These are phyloP conservation scores for Gallirallus australis DNA, from an alignment of 2,797 vertebrate species.

Conservation along the genomic window DNA sequence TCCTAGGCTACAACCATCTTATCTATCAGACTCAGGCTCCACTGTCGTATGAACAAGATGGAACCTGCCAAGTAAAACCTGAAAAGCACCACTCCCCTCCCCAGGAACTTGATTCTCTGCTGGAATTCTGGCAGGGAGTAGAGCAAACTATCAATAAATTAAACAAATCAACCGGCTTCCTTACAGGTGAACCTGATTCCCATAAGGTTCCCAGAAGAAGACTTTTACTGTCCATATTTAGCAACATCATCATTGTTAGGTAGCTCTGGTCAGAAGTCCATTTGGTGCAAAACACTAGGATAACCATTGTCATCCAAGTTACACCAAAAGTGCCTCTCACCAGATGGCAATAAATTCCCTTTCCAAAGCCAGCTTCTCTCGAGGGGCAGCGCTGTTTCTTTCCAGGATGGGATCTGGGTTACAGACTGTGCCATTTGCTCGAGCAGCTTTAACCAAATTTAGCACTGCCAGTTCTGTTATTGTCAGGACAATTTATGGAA, in stretches of 20 bases:
- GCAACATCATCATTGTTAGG: background rate
- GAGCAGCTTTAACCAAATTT: background rate
- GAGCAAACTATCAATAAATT: background rate
- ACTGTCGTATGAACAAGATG: background rate
- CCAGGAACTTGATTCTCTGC: background rate
- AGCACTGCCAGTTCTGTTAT: background rate
- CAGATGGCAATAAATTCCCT: background rate
- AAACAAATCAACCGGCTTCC: background rate
- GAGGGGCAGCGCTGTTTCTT: background rate
- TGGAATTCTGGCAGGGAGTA: background rate
- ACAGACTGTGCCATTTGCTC: background rate
- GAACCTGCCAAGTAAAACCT: background rate
- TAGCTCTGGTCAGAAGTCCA: background rate
- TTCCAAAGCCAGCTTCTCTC: background rate
- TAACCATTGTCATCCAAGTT: background rate
- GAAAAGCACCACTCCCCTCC: background rate
- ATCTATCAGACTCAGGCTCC: background rate
- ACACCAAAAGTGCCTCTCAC: background rate
- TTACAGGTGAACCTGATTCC: background rate
- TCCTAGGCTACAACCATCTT: background rate
- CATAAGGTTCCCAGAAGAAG: background rate
- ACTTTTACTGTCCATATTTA: background rate
- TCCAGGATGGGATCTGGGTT: background rate
- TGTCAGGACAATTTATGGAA: background rate
- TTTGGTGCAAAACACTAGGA: background rate